Evolutionary conservation across 2,888 invertebrate genomes (phyloP).

Genomic region (Lottia gigantea): DNA sequence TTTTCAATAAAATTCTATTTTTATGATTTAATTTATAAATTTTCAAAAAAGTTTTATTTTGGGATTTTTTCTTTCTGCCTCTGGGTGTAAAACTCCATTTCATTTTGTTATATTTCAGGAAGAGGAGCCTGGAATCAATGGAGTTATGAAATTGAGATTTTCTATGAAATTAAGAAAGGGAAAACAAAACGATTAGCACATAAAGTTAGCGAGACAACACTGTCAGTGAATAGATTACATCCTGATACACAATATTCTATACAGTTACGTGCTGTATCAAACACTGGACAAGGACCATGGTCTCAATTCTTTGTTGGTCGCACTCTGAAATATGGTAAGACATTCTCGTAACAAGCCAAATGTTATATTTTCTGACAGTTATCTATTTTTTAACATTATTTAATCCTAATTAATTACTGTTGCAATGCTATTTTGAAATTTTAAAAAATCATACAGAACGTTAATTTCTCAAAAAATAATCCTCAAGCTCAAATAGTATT

Average conservation of each 20-base stretch:
- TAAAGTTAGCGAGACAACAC: slow-evolving; percentile 30
- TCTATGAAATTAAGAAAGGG: slow-evolving; percentile 47
- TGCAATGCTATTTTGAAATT: no score
- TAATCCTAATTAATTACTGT: no score
- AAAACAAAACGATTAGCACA: slow-evolving; percentile 21
- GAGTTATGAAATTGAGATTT: slow-evolving; percentile 79
- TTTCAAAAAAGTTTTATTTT: not conserved
- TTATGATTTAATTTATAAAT: no score
- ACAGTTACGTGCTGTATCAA: slow-evolving; percentile 82
- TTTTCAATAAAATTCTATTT: no score
- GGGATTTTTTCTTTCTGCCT: not conserved
- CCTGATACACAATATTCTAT: slow-evolving; percentile 83
- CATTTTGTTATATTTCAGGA: slow-evolving; percentile 64
- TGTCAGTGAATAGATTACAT: slow-evolving; percentile 62
- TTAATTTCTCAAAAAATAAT: no score
- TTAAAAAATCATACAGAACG: no score
- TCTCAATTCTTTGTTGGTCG: slow-evolving; percentile 79
- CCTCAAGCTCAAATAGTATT: no score
- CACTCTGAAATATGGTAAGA: slow-evolving; percentile 68
- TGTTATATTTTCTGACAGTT: no score
- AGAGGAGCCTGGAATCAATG: slow-evolving; percentile 79
- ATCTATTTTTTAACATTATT: no score
- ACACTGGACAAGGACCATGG: slow-evolving; percentile 82
- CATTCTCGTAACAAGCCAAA: no score
- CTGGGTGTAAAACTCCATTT: not conserved